phyloP scores from a whole-genome alignment of 2,113 vertebrate species.

The Alces alces region DNA sequence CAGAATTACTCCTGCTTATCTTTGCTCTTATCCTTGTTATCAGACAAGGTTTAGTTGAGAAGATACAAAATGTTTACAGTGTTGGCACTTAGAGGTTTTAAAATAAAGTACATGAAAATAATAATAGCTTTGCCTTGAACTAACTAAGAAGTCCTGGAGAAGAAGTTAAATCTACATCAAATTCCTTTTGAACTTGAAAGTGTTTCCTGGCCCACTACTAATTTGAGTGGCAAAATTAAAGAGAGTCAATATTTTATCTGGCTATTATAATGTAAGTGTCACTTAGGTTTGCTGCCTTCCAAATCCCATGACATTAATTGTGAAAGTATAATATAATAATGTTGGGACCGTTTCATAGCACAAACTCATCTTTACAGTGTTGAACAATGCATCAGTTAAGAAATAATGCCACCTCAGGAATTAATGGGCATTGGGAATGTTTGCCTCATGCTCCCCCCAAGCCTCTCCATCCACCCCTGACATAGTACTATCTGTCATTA shows the following conservation, averaged over 20 bases:
- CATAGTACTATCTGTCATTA: constrained; percentile 67
- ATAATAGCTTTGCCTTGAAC: constrained; percentile 69
- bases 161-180: constrained; percentile 37
- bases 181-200: constrained; percentile 58
- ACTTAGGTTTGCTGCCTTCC: constrained; percentile 72
- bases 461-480: not conserved
- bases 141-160: constrained; percentile 59
- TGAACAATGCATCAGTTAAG: constrained; percentile 72
- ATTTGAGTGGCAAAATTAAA: constrained; percentile 66
- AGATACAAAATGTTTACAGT: constrained; percentile 77
- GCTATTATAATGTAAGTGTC: constrained; percentile 50
- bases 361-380: constrained; percentile 73
- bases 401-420: constrained; percentile 82
- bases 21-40: constrained; percentile 68
- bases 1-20: constrained; percentile 73
- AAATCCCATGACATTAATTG: constrained; percentile 42
- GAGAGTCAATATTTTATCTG: constrained; percentile 34
- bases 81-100: constrained; percentile 76
- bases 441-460: not conserved
- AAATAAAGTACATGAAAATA: constrained; percentile 44
- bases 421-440: constrained; percentile 74
- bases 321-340: constrained; percentile 23
- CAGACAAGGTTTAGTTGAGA: constrained; percentile 70
- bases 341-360: constrained; percentile 77
- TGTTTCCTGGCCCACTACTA: constrained; percentile 63